Evolutionary conservation across 1,140 invertebrate species (phyloP).

Genomic region (Limonius californicus): DNA sequence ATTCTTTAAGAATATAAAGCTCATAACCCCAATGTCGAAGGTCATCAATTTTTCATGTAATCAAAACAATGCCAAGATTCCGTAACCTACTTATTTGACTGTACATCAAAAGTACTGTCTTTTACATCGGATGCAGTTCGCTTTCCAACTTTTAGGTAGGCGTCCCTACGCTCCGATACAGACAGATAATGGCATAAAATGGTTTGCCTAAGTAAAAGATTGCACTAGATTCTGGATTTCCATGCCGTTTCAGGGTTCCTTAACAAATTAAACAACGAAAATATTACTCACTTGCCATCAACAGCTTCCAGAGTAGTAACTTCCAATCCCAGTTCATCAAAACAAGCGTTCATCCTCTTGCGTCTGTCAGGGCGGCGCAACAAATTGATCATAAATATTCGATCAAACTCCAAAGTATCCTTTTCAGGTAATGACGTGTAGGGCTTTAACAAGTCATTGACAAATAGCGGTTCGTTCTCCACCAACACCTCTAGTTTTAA

Average conservation of each 20-base stretch:
- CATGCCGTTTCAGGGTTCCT: background rate
- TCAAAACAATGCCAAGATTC: too few species aligned
- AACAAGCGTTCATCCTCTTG: slow-evolving; percentile 70
- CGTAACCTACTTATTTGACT: too few species aligned
- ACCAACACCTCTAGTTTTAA: slow-evolving; percentile 70
- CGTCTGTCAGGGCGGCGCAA: slow-evolving; percentile 73
- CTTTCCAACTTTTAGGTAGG: too few species aligned
- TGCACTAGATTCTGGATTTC: too few species aligned
- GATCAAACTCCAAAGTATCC: slow-evolving; percentile 65
- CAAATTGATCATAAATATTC: slow-evolving; percentile 91
- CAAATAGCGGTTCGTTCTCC: slow-evolving; percentile 35
- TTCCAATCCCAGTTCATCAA: slow-evolving; percentile 77
- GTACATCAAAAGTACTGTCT: too few species aligned
- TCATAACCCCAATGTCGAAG: too few species aligned
- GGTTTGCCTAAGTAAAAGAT: background rate
- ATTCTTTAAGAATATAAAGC: too few species aligned
- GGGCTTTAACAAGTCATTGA: slow-evolving; percentile 35
- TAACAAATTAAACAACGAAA: slow-evolving; percentile 1
- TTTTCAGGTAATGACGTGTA: slow-evolving; percentile 53
- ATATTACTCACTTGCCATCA: slow-evolving; percentile 75
- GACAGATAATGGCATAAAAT: too few species aligned
- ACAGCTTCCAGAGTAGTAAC: slow-evolving; percentile 74
- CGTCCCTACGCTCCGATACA: too few species aligned
- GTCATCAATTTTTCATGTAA: too few species aligned
- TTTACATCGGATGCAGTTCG: too few species aligned